Evolutionary conservation across 2,888 invertebrate genomes (phyloP).

Genomic region (Platycnemis pennipes): DNA sequence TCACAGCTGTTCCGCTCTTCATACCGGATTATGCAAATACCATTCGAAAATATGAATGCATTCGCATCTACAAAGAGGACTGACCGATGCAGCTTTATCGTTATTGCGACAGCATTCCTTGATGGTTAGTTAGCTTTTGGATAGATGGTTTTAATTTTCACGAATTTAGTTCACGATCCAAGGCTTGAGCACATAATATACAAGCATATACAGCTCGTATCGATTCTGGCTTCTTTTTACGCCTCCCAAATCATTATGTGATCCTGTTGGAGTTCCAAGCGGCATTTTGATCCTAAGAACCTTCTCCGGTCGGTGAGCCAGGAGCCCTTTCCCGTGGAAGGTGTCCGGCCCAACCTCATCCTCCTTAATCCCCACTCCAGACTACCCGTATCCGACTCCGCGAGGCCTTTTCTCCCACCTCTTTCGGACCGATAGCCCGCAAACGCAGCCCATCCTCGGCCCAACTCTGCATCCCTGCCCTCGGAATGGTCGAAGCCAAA

Average conservation of each 20-base stretch:
- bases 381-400: slow-evolving; percentile 76
- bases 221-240: slow-evolving; percentile 42
- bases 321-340: slow-evolving; percentile 72
- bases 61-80: slow-evolving; percentile 5
- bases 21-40: slow-evolving; percentile 38
- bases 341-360: slow-evolving; percentile 70
- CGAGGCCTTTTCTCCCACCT: slow-evolving; percentile 79
- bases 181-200: not conserved
- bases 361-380: slow-evolving; percentile 73
- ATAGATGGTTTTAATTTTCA: not conserved
- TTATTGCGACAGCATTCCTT: not conserved
- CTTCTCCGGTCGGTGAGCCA: no score
- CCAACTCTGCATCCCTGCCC: slow-evolving; percentile 71
- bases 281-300: not conserved
- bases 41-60: not conserved
- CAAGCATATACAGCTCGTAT: not conserved
- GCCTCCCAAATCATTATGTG: not conserved
- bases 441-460: slow-evolving; percentile 75
- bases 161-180: not conserved
- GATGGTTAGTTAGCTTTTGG: not conserved
- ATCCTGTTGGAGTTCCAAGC: not conserved
- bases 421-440: slow-evolving; percentile 77
- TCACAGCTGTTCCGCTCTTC: not conserved
- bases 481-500: slow-evolving; percentile 56
- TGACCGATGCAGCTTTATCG: not conserved